Percentiles rank a stretch among this genome's conserved stretches.
Evolutionary conservation across 2,797 vertebrate species (phyloP).

Genomic region (Chloroceryle amazona): DNA sequence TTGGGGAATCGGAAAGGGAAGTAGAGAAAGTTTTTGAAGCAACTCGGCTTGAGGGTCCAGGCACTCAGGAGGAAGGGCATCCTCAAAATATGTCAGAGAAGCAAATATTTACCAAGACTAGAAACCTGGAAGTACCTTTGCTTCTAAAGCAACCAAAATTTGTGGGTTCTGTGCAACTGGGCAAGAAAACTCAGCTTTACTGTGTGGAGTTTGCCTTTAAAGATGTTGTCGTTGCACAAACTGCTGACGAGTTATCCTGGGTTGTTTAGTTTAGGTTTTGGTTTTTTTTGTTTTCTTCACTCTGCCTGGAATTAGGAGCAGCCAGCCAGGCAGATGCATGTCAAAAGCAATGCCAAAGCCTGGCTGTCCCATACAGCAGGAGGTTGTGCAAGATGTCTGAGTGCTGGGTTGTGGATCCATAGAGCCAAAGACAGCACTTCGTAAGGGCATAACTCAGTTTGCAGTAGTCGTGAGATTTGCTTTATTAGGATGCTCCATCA

Average conservation of each 20-base stretch:
- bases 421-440: background rate
- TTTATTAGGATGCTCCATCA: background rate
- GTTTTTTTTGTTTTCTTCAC: background rate
- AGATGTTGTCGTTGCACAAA: background rate
- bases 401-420: background rate
- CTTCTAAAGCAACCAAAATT: background rate
- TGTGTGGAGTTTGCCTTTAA: background rate
- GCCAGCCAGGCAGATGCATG: background rate
- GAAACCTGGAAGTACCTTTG: background rate
- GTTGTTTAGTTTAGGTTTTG: background rate
- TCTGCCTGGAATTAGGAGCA: background rate
- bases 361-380: background rate
- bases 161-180: background rate
- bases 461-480: background rate
- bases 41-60: background rate
- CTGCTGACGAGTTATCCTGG: background rate
- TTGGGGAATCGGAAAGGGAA: too few species aligned
- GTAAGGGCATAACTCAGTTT: background rate
- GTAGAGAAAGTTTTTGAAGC: background rate
- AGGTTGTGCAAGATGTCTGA: background rate
- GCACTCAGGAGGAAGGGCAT: background rate
- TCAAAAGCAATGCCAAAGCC: background rate
- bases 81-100: background rate
- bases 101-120: rapidly evolving
- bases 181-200: background rate